phyloP scores from a whole-genome alignment of 2,113 vertebrate genomes.

The Gorsachius goisagi region DNA sequence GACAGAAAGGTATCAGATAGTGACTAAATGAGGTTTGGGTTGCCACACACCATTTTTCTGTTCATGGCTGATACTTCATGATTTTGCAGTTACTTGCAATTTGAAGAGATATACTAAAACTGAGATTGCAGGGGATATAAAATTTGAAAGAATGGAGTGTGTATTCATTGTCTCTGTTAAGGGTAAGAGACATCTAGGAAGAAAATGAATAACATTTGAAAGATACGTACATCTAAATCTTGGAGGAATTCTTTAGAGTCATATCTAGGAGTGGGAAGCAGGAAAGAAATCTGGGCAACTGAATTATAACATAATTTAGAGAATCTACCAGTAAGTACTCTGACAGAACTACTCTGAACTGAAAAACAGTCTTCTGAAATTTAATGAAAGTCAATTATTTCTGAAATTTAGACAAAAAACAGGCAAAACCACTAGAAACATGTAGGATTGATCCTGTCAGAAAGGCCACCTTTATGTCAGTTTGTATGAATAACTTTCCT shows the following conservation, averaged over 20 bases:
- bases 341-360: not conserved
- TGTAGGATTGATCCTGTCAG: not conserved
- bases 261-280: not conserved
- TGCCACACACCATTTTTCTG: not conserved
- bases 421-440: not conserved
- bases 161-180: not conserved
- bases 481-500: not conserved
- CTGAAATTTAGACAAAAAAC: not conserved
- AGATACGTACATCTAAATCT: not conserved
- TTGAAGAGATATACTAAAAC: not conserved
- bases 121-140: not conserved
- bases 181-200: not conserved
- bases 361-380: not conserved
- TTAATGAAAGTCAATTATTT: not conserved
- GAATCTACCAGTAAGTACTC: not conserved
- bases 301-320: not conserved
- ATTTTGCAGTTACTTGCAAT: not conserved
- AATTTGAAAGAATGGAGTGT: not conserved
- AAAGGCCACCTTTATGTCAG: not conserved
- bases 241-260: not conserved
- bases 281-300: not conserved
- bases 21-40: not conserved
- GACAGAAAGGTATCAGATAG: not conserved
- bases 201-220: not conserved
- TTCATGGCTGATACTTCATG: not conserved